Evolutionary conservation across 2,113 vertebrate genomes (phyloP).

Genomic region (Triplophysa tibetana): DNA sequence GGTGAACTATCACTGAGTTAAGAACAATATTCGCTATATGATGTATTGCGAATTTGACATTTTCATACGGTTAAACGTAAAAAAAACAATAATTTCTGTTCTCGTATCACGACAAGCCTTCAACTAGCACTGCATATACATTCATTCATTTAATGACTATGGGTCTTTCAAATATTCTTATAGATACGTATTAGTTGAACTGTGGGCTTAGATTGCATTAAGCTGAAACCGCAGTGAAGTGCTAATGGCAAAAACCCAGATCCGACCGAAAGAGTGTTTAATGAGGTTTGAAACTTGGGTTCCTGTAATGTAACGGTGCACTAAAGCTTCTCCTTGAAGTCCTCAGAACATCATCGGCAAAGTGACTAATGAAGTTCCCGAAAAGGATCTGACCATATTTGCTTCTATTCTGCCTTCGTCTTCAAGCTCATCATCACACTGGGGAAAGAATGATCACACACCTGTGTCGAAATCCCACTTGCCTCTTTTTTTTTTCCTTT

Average conservation of each 20-base stretch:
- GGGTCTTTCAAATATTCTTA: not conserved
- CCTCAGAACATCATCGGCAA: slow-evolving; percentile 25
- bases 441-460: slow-evolving; percentile 8
- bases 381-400: slow-evolving; percentile 7
- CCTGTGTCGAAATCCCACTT: slow-evolving; percentile 21
- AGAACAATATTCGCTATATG: too few species aligned
- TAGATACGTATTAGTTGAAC: not conserved
- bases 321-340: not conserved
- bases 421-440: slow-evolving; percentile 8
- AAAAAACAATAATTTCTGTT: too few species aligned
- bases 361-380: slow-evolving; percentile 26
- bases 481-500: slow-evolving; percentile 1
- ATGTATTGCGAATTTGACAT: too few species aligned
- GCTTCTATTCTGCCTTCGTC: not conserved
- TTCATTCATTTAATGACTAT: too few species aligned
- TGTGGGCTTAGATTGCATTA: not conserved
- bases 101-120: too few species aligned
- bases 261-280: not conserved
- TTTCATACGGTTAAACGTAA: too few species aligned
- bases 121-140: not conserved
- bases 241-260: not conserved
- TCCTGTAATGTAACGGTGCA: not conserved
- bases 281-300: not conserved
- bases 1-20: not conserved
- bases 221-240: not conserved